Percentiles rank a stretch among this genome's conserved stretches.
Conservation (phyloP, 2,113 vertebrate genomes). For the Columbina picui region DNA sequence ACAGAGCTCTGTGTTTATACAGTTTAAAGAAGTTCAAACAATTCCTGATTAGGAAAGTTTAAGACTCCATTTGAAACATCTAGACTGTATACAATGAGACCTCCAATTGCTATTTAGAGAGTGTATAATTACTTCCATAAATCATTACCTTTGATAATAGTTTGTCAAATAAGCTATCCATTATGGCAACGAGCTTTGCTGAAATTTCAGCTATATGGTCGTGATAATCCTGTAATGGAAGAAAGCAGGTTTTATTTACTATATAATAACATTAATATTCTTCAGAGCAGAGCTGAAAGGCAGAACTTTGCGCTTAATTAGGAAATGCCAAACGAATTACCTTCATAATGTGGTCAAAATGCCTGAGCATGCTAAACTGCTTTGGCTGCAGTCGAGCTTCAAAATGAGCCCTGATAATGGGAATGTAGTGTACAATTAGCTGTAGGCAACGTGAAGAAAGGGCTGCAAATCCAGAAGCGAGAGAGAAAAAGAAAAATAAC, state of each 20-base stretch:
- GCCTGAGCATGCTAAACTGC: slow-evolving; percentile 92
- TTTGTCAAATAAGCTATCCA: slow-evolving; percentile 97
- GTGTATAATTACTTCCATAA: slow-evolving; percentile 29
- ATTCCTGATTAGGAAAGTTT: neutral
- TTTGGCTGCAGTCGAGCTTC: slow-evolving; percentile 93
- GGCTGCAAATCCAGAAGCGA: slow-evolving; percentile 72
- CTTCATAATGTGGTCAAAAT: slow-evolving; percentile 99
- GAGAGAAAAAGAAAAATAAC: neutral
- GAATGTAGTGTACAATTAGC: slow-evolving; percentile 97
- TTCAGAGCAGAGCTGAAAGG: neutral
- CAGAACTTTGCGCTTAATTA: neutral
- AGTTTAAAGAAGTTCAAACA: neutral
- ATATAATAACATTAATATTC: neutral
- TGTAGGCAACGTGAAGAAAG: slow-evolving; percentile 95
- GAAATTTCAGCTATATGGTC: slow-evolving; percentile 97
- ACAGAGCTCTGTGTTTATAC: neutral
- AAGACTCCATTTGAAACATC: neutral
- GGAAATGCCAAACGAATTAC: slow-evolving; percentile 74
- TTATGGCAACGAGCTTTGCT: slow-evolving; percentile 97
- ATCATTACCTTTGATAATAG: slow-evolving; percentile 90
- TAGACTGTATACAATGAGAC: neutral
- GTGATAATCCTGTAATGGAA: slow-evolving; percentile 91
- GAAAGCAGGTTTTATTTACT: slow-evolving; percentile 57
- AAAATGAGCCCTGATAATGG: slow-evolving; percentile 92
- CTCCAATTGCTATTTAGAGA: neutral